Evolutionary conservation across 2,113 vertebrate genomes (phyloP).

Genomic region (Tauraco erythrolophus): DNA sequence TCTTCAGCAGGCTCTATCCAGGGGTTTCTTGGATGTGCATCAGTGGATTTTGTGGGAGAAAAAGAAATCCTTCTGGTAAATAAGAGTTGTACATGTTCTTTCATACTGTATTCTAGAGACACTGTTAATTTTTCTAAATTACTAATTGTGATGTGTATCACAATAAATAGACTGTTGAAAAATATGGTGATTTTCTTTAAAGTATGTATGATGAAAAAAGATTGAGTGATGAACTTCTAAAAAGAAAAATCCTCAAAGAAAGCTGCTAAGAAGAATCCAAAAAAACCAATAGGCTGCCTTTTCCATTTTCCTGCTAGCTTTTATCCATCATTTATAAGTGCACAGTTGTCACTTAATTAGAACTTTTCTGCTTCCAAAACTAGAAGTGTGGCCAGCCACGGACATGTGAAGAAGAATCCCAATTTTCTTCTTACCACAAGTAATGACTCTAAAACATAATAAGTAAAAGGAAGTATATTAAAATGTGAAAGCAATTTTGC

Average conservation of each 20-base stretch:
- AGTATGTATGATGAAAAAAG: background rate
- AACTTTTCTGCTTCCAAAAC: background rate
- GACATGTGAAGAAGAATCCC: background rate
- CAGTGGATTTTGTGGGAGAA: constrained; percentile 56
- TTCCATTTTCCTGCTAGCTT: background rate
- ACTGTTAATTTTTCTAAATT: constrained; percentile 51
- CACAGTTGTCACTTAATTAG: background rate
- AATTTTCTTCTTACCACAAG: background rate
- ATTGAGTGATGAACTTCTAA: constrained; percentile 9
- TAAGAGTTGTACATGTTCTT: constrained; percentile 20
- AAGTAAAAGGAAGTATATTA: background rate
- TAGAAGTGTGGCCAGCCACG: background rate
- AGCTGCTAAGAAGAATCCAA: background rate
- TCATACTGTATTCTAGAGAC: constrained; percentile 55
- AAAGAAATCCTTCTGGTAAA: constrained; percentile 32
- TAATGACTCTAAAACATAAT: background rate
- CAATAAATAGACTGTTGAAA: constrained; percentile 55
- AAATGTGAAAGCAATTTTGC: background rate
- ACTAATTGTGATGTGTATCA: constrained; percentile 33
- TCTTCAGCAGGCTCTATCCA: constrained; percentile 58
- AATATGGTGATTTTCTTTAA: constrained; percentile 34
- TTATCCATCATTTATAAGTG: background rate
- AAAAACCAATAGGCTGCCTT: background rate
- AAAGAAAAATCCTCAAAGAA: background rate
- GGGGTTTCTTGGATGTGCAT: constrained; percentile 66